Percentiles rank a stretch among this genome's conserved stretches.
Conservation (phyloP, 2,797 vertebrate genomes). For the Botia almorhae region DNA sequence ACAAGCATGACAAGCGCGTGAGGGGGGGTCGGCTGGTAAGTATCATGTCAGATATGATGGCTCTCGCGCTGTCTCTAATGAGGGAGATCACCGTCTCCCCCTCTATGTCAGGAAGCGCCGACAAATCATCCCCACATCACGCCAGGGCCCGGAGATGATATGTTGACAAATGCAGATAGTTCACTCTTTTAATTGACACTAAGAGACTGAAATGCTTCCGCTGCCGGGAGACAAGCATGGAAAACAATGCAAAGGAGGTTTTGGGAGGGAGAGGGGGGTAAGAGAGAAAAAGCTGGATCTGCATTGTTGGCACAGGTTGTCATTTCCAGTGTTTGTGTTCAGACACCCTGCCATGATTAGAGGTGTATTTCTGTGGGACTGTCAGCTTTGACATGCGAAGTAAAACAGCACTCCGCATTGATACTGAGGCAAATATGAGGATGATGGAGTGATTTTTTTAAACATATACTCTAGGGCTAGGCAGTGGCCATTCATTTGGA, state of each 20-base stretch:
- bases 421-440: conserved; percentile 62
- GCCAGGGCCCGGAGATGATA: conserved; percentile 86
- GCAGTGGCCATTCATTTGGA: conserved; percentile 69
- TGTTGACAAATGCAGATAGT: conserved; percentile 99
- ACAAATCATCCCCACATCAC: conserved; percentile 93
- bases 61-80: conserved; percentile 89
- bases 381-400: conserved; percentile 69
- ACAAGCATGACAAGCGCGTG: conserved; percentile 86
- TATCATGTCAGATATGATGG: conserved; percentile 87
- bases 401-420: conserved; percentile 47
- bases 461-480: conserved; percentile 63
- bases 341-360: conserved; percentile 69
- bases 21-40: conserved; percentile 88
- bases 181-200: conserved; percentile 99
- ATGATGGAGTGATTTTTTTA: conserved; percentile 70
- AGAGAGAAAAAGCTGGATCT: conserved; percentile 61
- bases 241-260: conserved; percentile 68
- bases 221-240: conserved; percentile 75
- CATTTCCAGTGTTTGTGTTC: conserved; percentile 64
- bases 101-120: conserved; percentile 87
- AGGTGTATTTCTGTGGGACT: conserved; percentile 70
- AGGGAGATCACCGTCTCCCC: conserved; percentile 87
- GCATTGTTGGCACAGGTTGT: conserved; percentile 74
- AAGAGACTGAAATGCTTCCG: conserved; percentile 87
- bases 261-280: conserved; percentile 57